Conservation (phyloP, 2,888 invertebrate genomes). For the Conops quadrifasciatus region DNA sequence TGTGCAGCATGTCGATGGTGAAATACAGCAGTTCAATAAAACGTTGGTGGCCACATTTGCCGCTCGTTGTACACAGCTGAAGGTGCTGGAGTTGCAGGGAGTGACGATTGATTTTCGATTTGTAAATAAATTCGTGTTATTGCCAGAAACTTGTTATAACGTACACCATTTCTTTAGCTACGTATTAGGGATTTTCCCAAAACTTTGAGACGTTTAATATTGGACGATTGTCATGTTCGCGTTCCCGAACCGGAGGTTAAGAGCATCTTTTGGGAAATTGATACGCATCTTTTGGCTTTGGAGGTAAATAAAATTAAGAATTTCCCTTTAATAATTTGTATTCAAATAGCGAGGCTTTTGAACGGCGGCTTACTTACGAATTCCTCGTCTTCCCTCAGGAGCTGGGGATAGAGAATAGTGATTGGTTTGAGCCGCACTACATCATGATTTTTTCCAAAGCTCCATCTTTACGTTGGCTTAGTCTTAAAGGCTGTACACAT, state of each 20-base stretch:
- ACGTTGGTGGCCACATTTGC: constrained; percentile 54
- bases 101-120: constrained; percentile 61
- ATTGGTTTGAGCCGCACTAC: constrained; percentile 78
- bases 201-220: constrained; percentile 69
- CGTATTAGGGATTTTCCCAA: constrained; percentile 73
- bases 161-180: constrained; percentile 66
- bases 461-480: constrained; percentile 70
- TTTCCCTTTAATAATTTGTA: no score
- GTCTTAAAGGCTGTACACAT: constrained; percentile 72
- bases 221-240: constrained; percentile 57
- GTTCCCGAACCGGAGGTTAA: constrained; percentile 51
- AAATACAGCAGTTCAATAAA: constrained; percentile 54
- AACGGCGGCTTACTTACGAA: not conserved
- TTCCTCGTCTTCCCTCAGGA: constrained; percentile 65
- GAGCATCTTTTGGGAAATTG: constrained; percentile 62
- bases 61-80: constrained; percentile 52
- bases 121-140: constrained; percentile 44
- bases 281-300: constrained; percentile 55
- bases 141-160: not conserved
- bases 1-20: constrained; percentile 52
- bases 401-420: constrained; percentile 75
- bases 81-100: constrained; percentile 56
- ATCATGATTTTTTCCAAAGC: constrained; percentile 79
- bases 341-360: no score
- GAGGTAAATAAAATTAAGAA: constrained; percentile 48